Evolutionary conservation across 2,888 invertebrate genomes (phyloP), one percentile per base, ranked within the genome.

Genomic region (Cryptophagus acutangulus): DNA sequence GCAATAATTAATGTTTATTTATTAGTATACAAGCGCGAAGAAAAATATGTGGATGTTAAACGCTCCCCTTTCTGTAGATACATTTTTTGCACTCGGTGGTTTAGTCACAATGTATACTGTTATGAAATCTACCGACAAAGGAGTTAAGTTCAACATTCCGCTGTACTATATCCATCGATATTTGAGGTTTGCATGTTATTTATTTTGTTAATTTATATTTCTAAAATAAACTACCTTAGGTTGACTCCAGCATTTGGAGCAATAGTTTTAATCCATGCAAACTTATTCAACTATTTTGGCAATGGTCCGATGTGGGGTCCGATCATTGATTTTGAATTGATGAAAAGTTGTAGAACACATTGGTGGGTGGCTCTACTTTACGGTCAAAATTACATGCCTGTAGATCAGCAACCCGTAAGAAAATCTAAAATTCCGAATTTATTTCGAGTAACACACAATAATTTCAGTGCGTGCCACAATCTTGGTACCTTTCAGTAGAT

Each of bases 171-270:
- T 46, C 8, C 51, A 48, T 16, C 14, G 52, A 41, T 52, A 50
- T 36, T 6, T 52, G 3, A 43, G 51, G 49, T 47, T 40, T 43
- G 40, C n/a, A 3, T 25, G 13, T 52, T 54, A 5, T 38, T 49
- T n/a, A n/a, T n/a, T n/a, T n/a, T n/a, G n/a, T n/a, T n/a, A n/a
- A n/a, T n/a, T n/a, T n/a, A n/a, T n/a, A n/a, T n/a, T n/a, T n/a
- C n/a, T n/a, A n/a, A n/a, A n/a, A n/a, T n/a, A n/a, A n/a, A n/a
- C n/a, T 13, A 5, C 9, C n/a, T 50, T 46, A 71, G 75, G 54
- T 55, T 76, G 38, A 74, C 74, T 1, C 75, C 76, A 4, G 64
- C 72, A 0, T 66, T 74, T 39, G 66, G 65, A 4, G 57, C 71
- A 1, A 54, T 74, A 17, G 52, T 75, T 24, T 58, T 70, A 1